Evolutionary conservation across 2,113 vertebrate species (phyloP), one percentile per base, ranked within the genome.

Genomic region (Coreoperca whiteheadi): DNA sequence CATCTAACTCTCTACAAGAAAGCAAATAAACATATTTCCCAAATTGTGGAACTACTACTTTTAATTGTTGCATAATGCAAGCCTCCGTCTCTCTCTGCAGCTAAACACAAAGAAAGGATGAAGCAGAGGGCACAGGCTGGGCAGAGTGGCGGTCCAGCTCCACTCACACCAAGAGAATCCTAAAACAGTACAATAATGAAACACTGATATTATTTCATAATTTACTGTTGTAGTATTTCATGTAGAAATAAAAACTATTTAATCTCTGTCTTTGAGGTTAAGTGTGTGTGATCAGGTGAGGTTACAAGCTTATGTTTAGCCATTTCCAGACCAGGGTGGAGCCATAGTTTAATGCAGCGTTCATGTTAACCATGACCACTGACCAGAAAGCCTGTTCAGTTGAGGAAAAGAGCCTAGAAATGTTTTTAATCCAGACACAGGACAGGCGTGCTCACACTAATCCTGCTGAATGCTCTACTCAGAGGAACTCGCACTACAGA

Each of bases 401-500:
- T 79, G 60, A 23, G 74, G 74, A 88, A 92, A 93, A 87, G 59
- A 65, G 71, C 66, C 85, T 80, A 20, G 91, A 92, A 86, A 91
- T 88, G 88, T 87, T 94, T 43, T 89, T 93, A 94, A 93, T 93
- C 91, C 91, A 85, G 75, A 86, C 74, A 34, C 28, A 80, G 86
- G 83, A 76, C 88, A 71, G 83, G 82, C 83, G 2, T 83, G 81
- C 82, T 91, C 70, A 59, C 76, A 88, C 82, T 94, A 95, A 93
- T 93, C 91, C 89, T 2, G 1, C 75, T 85, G 89, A 91, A 85
- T 86, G 85, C 90, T 87, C 82, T 74, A 16, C 87, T 92, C 88
- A 89, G 86, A 85, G 87, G 60, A 86, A 79, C 23, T 5, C 88
- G 82, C 87, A 66, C 34, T n/a, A 63, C 54, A 41, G 67, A 65